Conservation (phyloP, 2,113 vertebrate species). For the Syngnathus floridae region DNA sequence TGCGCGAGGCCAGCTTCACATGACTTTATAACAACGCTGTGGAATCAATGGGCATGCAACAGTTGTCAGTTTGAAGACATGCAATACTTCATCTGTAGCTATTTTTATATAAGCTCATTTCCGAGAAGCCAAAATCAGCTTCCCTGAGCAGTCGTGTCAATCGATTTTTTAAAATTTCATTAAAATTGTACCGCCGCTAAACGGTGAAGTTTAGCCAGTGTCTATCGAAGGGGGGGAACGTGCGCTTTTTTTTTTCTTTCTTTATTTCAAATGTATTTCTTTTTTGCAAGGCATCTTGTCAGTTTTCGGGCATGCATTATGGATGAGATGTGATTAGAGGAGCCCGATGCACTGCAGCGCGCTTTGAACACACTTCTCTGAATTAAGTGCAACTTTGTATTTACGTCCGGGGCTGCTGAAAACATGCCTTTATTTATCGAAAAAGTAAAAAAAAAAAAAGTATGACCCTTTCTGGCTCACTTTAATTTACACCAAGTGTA, state of each 20-base stretch:
- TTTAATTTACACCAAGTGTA: conserved; percentile 1
- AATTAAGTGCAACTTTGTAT: conserved; percentile 62
- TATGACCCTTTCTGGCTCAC: not conserved
- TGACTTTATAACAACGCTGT: not conserved
- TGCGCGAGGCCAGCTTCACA: too few relatives aligned
- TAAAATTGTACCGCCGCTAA: conserved; percentile 72
- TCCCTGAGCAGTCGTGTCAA: conserved; percentile 36
- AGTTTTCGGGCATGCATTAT: conserved; percentile 68
- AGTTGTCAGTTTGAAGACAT: not conserved
- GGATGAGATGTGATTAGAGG: conserved; percentile 71
- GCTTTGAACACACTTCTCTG: conserved; percentile 69
- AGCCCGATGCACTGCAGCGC: conserved; percentile 48
- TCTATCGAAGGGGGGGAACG: conserved; percentile 43
- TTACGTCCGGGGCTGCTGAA: conserved; percentile 43
- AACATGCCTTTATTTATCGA: conserved; percentile 3
- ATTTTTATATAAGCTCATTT: not conserved
- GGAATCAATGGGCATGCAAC: not conserved
- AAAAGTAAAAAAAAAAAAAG: not conserved
- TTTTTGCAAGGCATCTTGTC: conserved; percentile 62
- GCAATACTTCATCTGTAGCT: not conserved
- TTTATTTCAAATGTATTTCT: not conserved
- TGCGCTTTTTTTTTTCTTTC: conserved; percentile 37
- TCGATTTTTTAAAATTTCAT: conserved; percentile 60
- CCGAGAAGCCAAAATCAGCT: conserved; percentile 13
- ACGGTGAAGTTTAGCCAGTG: conserved; percentile 69